These are phyloP conservation scores for Julus scanicus DNA, from an alignment of 2,888 invertebrate genomes.

Conservation along the genomic window DNA sequence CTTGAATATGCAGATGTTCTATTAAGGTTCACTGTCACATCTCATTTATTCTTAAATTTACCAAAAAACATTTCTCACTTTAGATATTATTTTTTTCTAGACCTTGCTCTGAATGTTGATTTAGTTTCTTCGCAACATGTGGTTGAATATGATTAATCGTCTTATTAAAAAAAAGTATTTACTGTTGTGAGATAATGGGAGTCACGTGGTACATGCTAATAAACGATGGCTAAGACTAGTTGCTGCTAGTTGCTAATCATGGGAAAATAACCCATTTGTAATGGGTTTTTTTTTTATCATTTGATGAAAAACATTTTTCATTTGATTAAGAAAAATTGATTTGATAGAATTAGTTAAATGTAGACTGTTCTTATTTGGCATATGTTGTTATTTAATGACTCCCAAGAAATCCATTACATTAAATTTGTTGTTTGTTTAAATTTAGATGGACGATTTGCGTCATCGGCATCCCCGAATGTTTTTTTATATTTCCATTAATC, in stretches of 20 bases:
- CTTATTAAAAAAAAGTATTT: no score
- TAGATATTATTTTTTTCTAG: background rate
- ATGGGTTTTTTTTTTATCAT: background rate
- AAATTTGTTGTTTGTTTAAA: background rate
- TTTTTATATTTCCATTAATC: slow-evolving; percentile 15
- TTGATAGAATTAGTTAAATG: no score
- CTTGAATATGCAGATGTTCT: no score
- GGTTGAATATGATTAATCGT: no score
- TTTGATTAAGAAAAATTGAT: no score
- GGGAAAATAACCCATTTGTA: background rate
- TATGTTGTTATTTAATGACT: background rate
- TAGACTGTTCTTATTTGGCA: no score
- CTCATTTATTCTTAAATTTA: background rate
- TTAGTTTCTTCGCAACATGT: background rate
- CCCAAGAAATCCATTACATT: background rate
- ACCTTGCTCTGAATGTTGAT: background rate
- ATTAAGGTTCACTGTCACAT: background rate
- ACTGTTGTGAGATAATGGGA: no score
- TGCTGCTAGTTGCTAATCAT: no score
- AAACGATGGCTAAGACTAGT: no score
- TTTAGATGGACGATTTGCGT: background rate
- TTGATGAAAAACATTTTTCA: no score
- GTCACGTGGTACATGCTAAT: background rate
- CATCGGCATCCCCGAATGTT: background rate
- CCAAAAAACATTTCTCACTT: background rate